These are phyloP conservation scores for Entelurus aequoreus DNA, from an alignment of 2,113 vertebrate genomes.

Conservation along the genomic window DNA sequence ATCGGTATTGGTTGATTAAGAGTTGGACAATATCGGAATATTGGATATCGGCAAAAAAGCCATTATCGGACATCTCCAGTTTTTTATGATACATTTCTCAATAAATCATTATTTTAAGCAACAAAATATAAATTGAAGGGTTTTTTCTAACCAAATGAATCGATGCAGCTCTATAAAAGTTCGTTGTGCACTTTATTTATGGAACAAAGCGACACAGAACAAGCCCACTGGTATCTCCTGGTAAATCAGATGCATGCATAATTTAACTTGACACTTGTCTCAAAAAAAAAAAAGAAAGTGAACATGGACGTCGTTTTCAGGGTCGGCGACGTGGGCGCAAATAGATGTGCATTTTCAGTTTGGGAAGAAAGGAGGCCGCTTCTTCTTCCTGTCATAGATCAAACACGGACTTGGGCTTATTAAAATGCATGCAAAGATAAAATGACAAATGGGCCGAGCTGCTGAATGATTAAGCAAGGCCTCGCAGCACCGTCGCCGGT, in stretches of 20 bases:
- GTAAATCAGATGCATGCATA: not conserved
- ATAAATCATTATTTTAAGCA: no score
- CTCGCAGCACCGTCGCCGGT: constrained; percentile 30
- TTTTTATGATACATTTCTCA: no score
- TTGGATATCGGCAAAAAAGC: no score
- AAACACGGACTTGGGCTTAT: constrained; percentile 31
- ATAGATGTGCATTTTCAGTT: constrained; percentile 29
- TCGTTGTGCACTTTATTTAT: no score
- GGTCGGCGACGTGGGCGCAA: not conserved
- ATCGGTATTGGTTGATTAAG: no score
- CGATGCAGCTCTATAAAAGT: no score
- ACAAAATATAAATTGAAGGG: no score
- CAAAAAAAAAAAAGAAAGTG: not conserved
- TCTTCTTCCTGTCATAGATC: constrained; percentile 52
- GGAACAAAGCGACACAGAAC: no score
- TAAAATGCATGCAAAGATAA: constrained; percentile 41
- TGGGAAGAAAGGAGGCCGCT: constrained; percentile 12
- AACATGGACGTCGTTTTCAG: not conserved
- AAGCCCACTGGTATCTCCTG: no score
- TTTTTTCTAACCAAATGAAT: no score
- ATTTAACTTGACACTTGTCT: not conserved
- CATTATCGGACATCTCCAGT: no score
- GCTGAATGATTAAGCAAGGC: constrained; percentile 59
- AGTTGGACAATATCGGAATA: no score
- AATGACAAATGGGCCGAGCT: constrained; percentile 44